These are phyloP conservation scores for Carettochelys insculpta DNA, from an alignment of 2,113 vertebrate species.

Conservation along the genomic window DNA sequence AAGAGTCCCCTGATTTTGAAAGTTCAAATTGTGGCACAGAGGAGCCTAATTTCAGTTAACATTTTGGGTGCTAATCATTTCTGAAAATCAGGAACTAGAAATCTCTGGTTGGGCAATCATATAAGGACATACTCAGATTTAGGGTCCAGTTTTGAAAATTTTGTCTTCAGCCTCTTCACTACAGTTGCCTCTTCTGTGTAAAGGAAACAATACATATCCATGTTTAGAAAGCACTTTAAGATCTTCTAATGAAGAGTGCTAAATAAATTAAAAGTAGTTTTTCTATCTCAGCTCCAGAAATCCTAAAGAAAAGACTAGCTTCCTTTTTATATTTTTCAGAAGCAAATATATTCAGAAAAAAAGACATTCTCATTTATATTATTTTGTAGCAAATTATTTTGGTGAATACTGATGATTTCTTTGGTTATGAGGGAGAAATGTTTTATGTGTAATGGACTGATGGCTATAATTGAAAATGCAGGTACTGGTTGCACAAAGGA, in stretches of 20 bases:
- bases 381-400: constrained; percentile 53
- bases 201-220: neutral
- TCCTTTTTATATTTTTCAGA: neutral
- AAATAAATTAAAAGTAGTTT: neutral
- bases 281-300: neutral
- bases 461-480: constrained; percentile 68
- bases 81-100: neutral
- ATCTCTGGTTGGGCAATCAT: neutral
- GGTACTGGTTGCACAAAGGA: constrained; percentile 59
- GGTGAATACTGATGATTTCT: constrained; percentile 47
- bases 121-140: neutral
- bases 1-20: neutral
- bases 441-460: constrained; percentile 70
- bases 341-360: constrained; percentile 9
- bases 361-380: constrained; percentile 26
- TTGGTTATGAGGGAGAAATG: constrained; percentile 58
- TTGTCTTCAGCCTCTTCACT: neutral
- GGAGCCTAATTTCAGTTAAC: neutral
- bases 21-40: neutral
- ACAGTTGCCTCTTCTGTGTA: neutral
- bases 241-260: constrained; percentile 4
- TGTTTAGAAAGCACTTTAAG: neutral
- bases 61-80: neutral
- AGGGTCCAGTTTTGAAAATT: neutral
- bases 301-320: constrained; percentile 2